A percentile compares a stretch with the other conserved stretches of the same genome.
phyloP scores from a whole-genome alignment of 2,113 vertebrate genomes.

The Ptilonorhynchus violaceus region DNA sequence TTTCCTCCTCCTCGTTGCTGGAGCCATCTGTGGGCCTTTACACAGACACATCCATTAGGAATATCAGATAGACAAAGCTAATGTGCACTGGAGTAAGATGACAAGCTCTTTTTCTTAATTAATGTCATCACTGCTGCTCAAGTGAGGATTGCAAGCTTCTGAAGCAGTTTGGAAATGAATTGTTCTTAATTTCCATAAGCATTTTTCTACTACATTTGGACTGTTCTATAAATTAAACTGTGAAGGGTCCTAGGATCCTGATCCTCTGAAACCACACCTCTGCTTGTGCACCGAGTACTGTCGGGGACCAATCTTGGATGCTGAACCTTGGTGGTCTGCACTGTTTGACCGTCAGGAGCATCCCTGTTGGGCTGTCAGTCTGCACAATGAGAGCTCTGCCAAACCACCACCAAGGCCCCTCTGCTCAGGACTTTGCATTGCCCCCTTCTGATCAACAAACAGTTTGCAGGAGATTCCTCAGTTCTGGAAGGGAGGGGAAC shows the following conservation, averaged over 20 bases:
- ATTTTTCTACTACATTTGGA: background rate
- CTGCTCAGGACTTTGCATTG: background rate
- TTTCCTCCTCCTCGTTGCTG: constrained; percentile 10
- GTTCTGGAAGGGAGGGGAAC: background rate
- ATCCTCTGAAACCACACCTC: background rate
- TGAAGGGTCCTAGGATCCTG: background rate
- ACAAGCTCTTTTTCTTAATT: constrained; percentile 30
- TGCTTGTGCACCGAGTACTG: background rate
- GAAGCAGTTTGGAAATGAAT: background rate
- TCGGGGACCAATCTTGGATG: background rate
- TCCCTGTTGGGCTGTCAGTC: too few species aligned
- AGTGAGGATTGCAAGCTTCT: background rate
- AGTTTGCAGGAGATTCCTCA: background rate
- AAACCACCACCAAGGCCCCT: fast-evolving
- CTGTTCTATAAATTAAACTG: background rate
- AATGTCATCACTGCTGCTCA: background rate
- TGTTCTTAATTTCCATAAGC: background rate
- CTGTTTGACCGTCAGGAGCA: background rate
- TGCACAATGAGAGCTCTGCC: fast-evolving
- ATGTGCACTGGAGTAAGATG: background rate
- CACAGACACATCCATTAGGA: constrained; percentile 41
- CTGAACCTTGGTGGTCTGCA: background rate
- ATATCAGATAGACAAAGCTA: constrained; percentile 38
- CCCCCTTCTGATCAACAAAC: background rate
- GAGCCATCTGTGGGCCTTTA: constrained; percentile 47